Base-by-base conservation (phyloP, 1,140 invertebrate genomes). In the Bombus vancouverensis region DNA sequence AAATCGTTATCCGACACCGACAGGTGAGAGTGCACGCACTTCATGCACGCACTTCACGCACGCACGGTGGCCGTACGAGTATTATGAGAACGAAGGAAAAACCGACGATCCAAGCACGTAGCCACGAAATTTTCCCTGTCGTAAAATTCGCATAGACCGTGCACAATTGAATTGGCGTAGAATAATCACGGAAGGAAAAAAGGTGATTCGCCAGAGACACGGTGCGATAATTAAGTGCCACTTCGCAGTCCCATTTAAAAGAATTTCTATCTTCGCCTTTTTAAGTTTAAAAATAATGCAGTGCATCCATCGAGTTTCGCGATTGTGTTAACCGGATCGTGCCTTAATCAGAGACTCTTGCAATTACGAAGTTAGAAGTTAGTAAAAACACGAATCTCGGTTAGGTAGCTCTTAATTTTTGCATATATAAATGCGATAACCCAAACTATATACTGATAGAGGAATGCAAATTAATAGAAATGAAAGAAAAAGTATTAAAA, bases 21-120 rank as follows among this genome's bases (percentile, higher is more conserved):
- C 62, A 34, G 62, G 84, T 81, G 79, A 85, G 84, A 85, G 84
- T 85, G 62, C 78, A 57, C 79, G 79, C 84, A 85, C 70, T 74
- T 70, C 66, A 37, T 18, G 18, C 57, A 85, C 44, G 44, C 34
- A 73, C 59, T 74, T 74, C 68, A 28, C 13, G 22, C 59, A 85
- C 47, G 44, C 34, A 73, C 62, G 37, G n/a, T 25, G 62, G 15
- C 42, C 57, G 68, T 62, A 57, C 32, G 13, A 34, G 28, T 34
- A 22, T 74, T 74, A 59, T 22, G 59, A 53, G 76, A 57, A 13
- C 84, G 59, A n/a, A 22, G 71, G 70, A 81, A 81, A 81, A 85
- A 74, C 70, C 28, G 9, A n/a, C 70, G 28, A 42, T n/a, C 28
- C 70, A 25, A 62, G 75, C 22, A 13, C 25, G 71, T 37, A 37